Evolutionary conservation across 2,797 vertebrate genomes (phyloP), one percentile per base, ranked within the genome.

Genomic region (Ctenopoma multispine): DNA sequence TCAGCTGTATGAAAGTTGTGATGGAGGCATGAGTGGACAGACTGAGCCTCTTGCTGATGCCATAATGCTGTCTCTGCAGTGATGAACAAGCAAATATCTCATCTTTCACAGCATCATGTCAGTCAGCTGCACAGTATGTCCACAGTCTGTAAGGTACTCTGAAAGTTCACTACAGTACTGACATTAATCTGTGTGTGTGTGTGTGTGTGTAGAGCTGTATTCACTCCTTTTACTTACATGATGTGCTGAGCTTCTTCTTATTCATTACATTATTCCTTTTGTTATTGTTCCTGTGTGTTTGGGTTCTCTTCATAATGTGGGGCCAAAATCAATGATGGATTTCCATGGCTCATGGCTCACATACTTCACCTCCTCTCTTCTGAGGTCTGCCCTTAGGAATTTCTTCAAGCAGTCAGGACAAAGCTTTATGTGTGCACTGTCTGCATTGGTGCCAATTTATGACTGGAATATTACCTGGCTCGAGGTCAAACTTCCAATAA

Each of bases 41-140:
- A 58, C 36, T 56, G 55, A 23, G 63, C 15, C 51, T 36, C 36
- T 10, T 36, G 36, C 36, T 36, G 36, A 36, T 36, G 36, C 9
- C 36, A 36, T 36, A 36, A 36, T 75, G 63, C 10, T 48, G 71
- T 69, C 63, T 49, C 55, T 54, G 72, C 24, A 71, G 69, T 64
- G 70, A 80, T 63, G 73, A 77, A 21, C 56, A 34, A 79, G 75
- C 75, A 68, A 13, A 44, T 20, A 20, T 49, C 63, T 55, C 10
- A 2, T 69, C 48, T 57, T 54, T 60, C 27, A 48, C 50, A 47
- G 41, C 61, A 58, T 63, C 31, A 23, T 55, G 70, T 75, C 67
- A 63, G 61, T 60, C 61, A 71, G 34, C 49, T 23, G 18, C 60
- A 69, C 48, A 63, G 34, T 20, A 31, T 27, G 4, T 54, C 13